A percentile compares a stretch with the other conserved stretches of the same genome.
These are phyloP conservation scores for Pseudomyrmex concolor DNA, from an alignment of 1,140 invertebrate genomes.

Conservation along the genomic window DNA sequence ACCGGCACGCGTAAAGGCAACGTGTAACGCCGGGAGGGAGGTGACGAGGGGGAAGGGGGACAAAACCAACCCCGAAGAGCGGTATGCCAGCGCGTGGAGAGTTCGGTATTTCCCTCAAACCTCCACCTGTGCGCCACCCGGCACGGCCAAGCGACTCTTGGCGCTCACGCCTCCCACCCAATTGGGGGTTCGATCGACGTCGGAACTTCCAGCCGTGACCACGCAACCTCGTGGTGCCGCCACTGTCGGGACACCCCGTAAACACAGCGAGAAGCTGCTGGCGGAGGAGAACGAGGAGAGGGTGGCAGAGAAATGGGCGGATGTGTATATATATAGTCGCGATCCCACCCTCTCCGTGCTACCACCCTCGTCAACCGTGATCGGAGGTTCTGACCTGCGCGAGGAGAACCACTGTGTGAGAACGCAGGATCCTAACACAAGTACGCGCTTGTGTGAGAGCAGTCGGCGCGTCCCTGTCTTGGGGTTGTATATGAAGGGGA, in stretches of 20 bases:
- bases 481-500: conserved; percentile 8
- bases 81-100: conserved; percentile 38
- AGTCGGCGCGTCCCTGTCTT: conserved; percentile 25
- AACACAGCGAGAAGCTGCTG: conserved; percentile 60
- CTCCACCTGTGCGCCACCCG: conserved; percentile 51
- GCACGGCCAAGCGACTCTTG: conserved; percentile 52
- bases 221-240: conserved; percentile 69
- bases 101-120: conserved; percentile 62
- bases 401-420: conserved; percentile 61
- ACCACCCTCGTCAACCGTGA: conserved; percentile 60
- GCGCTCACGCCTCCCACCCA: conserved; percentile 74
- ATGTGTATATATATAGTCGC: conserved; percentile 46
- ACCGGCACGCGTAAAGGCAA: conserved; percentile 51
- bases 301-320: conserved; percentile 45
- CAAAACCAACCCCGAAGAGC: conserved; percentile 9
- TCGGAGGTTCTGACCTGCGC: conserved; percentile 63
- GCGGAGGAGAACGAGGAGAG: background rate
- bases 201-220: conserved; percentile 71
- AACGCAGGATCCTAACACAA: conserved; percentile 53
- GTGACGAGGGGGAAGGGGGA: background rate
- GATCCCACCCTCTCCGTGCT: background rate
- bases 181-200: conserved; percentile 80
- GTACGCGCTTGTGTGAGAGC: background rate
- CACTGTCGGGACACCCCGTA: conserved; percentile 66
- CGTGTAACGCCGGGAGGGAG: conserved; percentile 4